Conservation (phyloP, 2,797 vertebrate species). For the Propithecus perrieri region DNA sequence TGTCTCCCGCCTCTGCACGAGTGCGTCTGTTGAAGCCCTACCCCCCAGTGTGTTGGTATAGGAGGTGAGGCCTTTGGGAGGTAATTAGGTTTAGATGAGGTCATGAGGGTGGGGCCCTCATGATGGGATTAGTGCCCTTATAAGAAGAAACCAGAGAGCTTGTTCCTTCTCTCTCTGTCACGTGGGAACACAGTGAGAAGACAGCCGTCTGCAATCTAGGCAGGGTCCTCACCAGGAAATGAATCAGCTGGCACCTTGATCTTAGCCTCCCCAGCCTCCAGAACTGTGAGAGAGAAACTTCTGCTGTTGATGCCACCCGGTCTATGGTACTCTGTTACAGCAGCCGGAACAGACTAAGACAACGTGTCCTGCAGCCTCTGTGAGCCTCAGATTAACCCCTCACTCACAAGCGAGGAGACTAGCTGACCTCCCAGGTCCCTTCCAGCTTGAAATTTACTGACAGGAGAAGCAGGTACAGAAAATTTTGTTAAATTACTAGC, state of each 20-base stretch:
- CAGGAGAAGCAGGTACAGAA: neutral
- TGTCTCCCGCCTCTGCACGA: neutral
- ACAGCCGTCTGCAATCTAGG: accelerated
- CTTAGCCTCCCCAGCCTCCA: neutral
- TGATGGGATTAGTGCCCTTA: neutral
- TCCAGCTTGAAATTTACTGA: neutral
- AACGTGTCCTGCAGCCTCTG: neutral
- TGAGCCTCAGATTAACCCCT: neutral
- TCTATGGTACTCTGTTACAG: neutral
- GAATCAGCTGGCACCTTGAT: neutral
- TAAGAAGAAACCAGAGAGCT: neutral
- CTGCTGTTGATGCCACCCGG: neutral
- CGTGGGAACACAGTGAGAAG: neutral
- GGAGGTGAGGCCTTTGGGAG: neutral
- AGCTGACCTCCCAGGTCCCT: neutral
- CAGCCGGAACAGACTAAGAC: neutral
- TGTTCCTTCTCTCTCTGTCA: no score
- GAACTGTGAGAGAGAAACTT: neutral
- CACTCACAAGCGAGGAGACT: neutral
- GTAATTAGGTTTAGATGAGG: neutral
- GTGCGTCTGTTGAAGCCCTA: neutral
- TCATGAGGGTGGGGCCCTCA: neutral
- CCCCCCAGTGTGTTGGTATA: no score
- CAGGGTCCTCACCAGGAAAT: neutral
- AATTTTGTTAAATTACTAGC: neutral